A percentile compares a stretch with the other conserved stretches of the same genome.
Evolutionary conservation across 2,888 invertebrate genomes (phyloP).

Genomic region (Melieria picta): DNA sequence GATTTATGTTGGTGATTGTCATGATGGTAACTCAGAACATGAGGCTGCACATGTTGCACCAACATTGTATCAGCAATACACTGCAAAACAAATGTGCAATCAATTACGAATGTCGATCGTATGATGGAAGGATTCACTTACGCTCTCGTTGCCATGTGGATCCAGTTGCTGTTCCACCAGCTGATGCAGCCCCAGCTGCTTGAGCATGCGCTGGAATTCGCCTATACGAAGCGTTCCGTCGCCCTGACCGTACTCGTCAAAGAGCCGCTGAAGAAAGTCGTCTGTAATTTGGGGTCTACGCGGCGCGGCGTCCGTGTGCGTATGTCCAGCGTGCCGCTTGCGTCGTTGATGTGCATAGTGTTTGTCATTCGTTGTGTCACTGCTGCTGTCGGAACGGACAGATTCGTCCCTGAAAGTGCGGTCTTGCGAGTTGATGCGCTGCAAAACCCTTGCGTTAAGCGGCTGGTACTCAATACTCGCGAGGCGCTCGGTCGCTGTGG

Average conservation of each 20-base stretch:
- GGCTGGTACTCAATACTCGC: constrained; percentile 39
- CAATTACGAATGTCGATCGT: not conserved
- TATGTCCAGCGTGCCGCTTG: constrained; percentile 59
- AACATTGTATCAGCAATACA: constrained; percentile 52
- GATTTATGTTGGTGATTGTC: not conserved
- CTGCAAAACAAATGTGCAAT: constrained; percentile 41
- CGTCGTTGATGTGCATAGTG: constrained; percentile 39
- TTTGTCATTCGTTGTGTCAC: constrained; percentile 5
- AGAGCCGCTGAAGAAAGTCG: constrained; percentile 75
- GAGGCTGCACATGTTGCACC: constrained; percentile 55
- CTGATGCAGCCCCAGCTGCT: constrained; percentile 70
- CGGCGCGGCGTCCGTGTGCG: constrained; percentile 39
- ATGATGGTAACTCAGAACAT: constrained; percentile 42
- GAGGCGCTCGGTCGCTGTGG: constrained; percentile 1
- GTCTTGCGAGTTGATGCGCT: constrained; percentile 41
- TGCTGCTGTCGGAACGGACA: constrained; percentile 39
- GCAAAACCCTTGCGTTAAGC: constrained; percentile 54
- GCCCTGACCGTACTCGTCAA: constrained; percentile 73
- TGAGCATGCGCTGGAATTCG: constrained; percentile 77
- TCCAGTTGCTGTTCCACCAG: constrained; percentile 58
- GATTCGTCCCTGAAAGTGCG: constrained; percentile 42
- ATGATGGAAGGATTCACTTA: not conserved
- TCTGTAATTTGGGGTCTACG: constrained; percentile 67
- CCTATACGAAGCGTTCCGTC: constrained; percentile 71
- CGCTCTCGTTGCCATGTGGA: constrained; percentile 34